Base-by-base conservation (phyloP, 2,113 vertebrate species). In the Cariama cristata region DNA sequence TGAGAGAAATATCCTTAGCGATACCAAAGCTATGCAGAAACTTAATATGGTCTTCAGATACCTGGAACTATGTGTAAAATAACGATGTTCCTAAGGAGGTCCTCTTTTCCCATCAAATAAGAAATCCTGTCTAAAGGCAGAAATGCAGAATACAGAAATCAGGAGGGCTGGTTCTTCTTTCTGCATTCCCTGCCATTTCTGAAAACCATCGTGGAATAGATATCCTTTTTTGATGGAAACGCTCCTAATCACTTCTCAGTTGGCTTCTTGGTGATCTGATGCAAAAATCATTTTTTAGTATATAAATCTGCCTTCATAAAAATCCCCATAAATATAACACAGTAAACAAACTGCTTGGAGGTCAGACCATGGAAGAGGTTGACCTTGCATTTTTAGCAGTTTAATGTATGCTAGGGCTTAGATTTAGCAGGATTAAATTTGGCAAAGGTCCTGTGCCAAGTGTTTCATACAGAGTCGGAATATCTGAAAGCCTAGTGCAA, bases 331-430 rank as follows among this genome's bases (percentile, higher is more conserved):
- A 96, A 87, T 82, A 28, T 11, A 88, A 45, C 14, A 45, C 49
- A 66, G 35, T 52, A 93, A 93, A 90, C 58, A 87, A 75, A 49
- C 45, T 60, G 53, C 49, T 58, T 56, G 67, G 74, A 90, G 90
- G 85, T 60, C 90, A 72, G 74, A 32, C 49, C 3, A 10, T 69
- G 60, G 60, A 74, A 95, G 77, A 88, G 44, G 32, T 75, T 69
- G 84, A 93, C 84, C 87, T 90, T 94, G 87, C 32, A 20, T 53
- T 95, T 91, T 88, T 81, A 90, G 73, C 66, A 64, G 66, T 84
- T 89, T 45, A 47, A n/a, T 1, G 4, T 79, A 44, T 32, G 35
- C 17, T 35, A 27, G 30, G 49, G 30, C 77, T 96, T 76, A 79
- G 52, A 47, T 93, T 93, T 63, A 91, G 77, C 40, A 58, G 74